These are phyloP conservation scores for Monochamus saltuarius DNA, from an alignment of 1,140 invertebrate species.

Conservation along the genomic window DNA sequence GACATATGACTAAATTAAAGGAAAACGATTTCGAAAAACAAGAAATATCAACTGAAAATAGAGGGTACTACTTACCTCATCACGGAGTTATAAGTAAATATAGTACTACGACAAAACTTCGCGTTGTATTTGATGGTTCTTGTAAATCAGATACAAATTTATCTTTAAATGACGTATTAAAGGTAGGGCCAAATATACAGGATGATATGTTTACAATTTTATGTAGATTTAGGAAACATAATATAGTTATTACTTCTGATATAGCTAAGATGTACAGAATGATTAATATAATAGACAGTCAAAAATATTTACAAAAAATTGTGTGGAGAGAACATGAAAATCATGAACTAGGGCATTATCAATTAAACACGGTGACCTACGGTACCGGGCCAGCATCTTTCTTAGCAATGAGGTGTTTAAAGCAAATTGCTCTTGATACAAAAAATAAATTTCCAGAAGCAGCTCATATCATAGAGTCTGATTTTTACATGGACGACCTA, in stretches of 20 bases:
- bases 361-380: constrained; percentile 41
- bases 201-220: no score
- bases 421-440: constrained; percentile 32
- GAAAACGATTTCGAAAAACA: not conserved
- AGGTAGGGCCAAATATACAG: no score
- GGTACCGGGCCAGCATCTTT: constrained; percentile 35
- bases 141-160: no score
- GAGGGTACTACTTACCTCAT: constrained; percentile 52
- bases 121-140: constrained; percentile 32
- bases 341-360: constrained; percentile 36
- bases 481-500: constrained; percentile 44
- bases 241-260: constrained; percentile 36
- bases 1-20: constrained; percentile 34
- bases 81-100: constrained; percentile 46
- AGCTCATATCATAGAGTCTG: constrained; percentile 12
- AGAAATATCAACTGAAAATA: not conserved
- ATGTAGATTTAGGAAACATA: constrained; percentile 43
- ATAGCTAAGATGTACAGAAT: constrained; percentile 32
- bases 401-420: constrained; percentile 34
- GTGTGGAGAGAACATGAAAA: constrained; percentile 44
- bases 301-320: constrained; percentile 47
- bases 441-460: constrained; percentile 30
- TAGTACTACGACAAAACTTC: constrained; percentile 26
- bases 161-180: no score
- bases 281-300: constrained; percentile 20